Evolutionary conservation across 1,140 invertebrate species (phyloP), one percentile per base, ranked within the genome.

Genomic region (Eulimnadia texana): DNA sequence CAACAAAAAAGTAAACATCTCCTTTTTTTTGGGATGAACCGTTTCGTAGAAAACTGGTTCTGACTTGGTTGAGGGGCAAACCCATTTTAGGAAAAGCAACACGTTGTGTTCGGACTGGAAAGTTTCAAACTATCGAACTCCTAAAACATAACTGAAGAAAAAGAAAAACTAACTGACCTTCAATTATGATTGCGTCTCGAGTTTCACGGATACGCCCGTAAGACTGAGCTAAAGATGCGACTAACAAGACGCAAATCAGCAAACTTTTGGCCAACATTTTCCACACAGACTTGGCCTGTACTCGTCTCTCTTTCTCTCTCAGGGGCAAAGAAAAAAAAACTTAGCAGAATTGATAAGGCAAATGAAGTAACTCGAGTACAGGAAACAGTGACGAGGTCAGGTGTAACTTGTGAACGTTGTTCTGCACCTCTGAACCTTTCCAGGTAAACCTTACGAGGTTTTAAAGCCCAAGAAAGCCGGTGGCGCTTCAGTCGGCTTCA

Each of bases 131-230:
- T 42, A 9, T 16, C 33, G 16, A 9, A 9, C 33, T 6, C 6
- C 33, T 9, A 9, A 24, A 54, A 54, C 2, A 19, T 24, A 54
- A 2, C n/a, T 54, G 23, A 2, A 54, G 28, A 3, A 16, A 54
- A 54, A n/a, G 23, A 25, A 54, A 9, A 54, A 20, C 3, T n/a
- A 54, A 54, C n/a, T 54, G 20, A 58, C 55, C 55, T 58, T 58
- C 55, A 29, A 58, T 27, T 25, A 58, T n/a, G 28, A 58, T 33
- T 20, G 55, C 55, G 42, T 58, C 55, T n/a, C 20, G 9, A 10
- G 55, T 58, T 58, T 58, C 55, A n/a, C n/a, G n/a, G n/a, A 16
- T 58, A 58, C 13, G 16, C 55, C 13, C 24, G 22, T 2, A 10
- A 27, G 16, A 25, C 23, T 20, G 25, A 22, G 28, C 55, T 27